These are phyloP conservation scores for Tympanuchus pallidicinctus DNA, from an alignment of 2,113 vertebrate genomes.

Conservation along the genomic window DNA sequence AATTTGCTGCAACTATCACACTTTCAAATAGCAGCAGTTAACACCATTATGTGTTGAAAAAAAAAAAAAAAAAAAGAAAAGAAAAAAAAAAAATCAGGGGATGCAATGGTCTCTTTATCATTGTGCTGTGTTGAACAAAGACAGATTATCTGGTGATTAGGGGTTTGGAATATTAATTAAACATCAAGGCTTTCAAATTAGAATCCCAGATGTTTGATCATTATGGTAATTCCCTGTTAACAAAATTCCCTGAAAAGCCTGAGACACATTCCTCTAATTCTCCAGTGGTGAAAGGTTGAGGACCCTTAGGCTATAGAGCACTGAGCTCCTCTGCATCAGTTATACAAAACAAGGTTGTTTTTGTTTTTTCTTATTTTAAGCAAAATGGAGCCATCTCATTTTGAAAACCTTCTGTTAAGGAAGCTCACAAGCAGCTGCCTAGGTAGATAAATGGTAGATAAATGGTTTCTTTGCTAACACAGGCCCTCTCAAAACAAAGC, in stretches of 20 bases:
- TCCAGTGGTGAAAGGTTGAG: slow-evolving; percentile 36
- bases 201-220: slow-evolving; percentile 56
- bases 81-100: not conserved
- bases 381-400: slow-evolving; percentile 11
- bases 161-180: slow-evolving; percentile 64
- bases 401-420: not conserved
- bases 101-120: slow-evolving; percentile 1
- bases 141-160: slow-evolving; percentile 24
- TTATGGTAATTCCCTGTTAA: slow-evolving; percentile 51
- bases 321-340: slow-evolving; percentile 13
- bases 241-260: slow-evolving; percentile 20
- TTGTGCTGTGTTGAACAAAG: slow-evolving; percentile 13
- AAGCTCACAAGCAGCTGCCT: not conserved
- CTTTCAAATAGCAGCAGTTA: not conserved
- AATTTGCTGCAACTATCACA: not conserved
- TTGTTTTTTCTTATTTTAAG: not conserved
- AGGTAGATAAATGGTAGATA: not conserved
- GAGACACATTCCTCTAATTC: slow-evolving; percentile 39
- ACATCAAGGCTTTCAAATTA: slow-evolving; percentile 56
- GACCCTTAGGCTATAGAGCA: slow-evolving; percentile 28
- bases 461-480: not conserved
- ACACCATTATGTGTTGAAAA: not conserved
- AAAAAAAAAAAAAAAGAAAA: not conserved
- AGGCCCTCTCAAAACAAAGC: not conserved
- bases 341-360: not conserved